Evolutionary conservation across 37 sponge, comb jelly and placozoan species (phyloP).

Genomic region (Mnemiopsis leidyi): DNA sequence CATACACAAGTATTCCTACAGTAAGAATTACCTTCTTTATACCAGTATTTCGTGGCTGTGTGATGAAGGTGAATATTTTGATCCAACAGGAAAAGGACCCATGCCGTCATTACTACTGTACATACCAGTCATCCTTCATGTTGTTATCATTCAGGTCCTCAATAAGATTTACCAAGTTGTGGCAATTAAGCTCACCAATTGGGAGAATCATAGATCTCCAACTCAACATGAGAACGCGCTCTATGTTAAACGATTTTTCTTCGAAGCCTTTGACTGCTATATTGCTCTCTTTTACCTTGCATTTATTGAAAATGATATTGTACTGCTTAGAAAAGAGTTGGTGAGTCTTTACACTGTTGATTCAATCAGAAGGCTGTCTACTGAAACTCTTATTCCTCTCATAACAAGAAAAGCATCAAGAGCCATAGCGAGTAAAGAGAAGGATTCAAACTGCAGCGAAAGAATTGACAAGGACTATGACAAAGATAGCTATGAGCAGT

Average conservation of each 20-base stretch:
- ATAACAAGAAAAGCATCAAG: slow-evolving; percentile 49
- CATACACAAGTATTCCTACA: slow-evolving; percentile 30
- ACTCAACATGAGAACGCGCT: slow-evolving; percentile 68
- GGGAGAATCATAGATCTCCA: slow-evolving; percentile 37
- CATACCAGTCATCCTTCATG: slow-evolving; percentile 20
- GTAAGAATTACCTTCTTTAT: slow-evolving; percentile 33
- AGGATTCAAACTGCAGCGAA: not conserved
- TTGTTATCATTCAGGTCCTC: slow-evolving; percentile 5
- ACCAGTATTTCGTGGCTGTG: slow-evolving; percentile 28
- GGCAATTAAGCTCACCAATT: not conserved
- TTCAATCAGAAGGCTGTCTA: slow-evolving; percentile 74
- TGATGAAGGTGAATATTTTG: slow-evolving; percentile 8
- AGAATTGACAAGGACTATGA: slow-evolving; percentile 31
- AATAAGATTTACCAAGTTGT: slow-evolving; percentile 31
- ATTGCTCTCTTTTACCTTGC: slow-evolving; percentile 85
- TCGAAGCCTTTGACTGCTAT: slow-evolving; percentile 80
- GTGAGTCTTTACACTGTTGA: slow-evolving; percentile 76
- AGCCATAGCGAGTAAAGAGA: not conserved
- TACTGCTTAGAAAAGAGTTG: slow-evolving; percentile 71
- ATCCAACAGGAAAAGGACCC: slow-evolving; percentile 36
- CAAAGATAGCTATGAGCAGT: slow-evolving; percentile 74
- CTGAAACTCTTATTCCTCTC: slow-evolving; percentile 73
- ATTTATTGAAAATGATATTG: slow-evolving; percentile 78
- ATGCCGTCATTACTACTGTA: not conserved
- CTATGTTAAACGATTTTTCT: slow-evolving; percentile 78